A percentile compares a stretch with the other conserved stretches of the same genome.
These are phyloP conservation scores for Tridacna crocea DNA, from an alignment of 2,888 invertebrate genomes.

Conservation along the genomic window DNA sequence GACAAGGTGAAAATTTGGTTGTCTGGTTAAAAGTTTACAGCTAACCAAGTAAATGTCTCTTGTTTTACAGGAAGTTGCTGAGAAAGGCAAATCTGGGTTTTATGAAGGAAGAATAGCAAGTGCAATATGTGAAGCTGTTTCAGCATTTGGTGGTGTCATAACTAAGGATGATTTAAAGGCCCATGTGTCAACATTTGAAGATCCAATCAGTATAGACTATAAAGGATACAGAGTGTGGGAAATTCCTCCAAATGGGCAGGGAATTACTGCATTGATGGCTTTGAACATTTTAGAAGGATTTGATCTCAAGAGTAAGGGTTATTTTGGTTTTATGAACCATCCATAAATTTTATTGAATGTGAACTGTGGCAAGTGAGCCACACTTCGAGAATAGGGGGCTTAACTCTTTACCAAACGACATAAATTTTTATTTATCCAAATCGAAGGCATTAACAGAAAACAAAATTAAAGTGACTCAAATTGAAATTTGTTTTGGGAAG, in stretches of 20 bases:
- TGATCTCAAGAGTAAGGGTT: slow-evolving; percentile 76
- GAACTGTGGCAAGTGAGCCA: background rate
- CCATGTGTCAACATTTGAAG: slow-evolving; percentile 74
- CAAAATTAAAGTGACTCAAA: too few species aligned
- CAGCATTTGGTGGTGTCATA: slow-evolving; percentile 79
- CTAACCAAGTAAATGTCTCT: too few species aligned
- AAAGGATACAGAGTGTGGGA: slow-evolving; percentile 82
- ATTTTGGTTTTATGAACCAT: background rate
- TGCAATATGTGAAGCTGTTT: slow-evolving; percentile 77
- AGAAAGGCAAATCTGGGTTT: slow-evolving; percentile 78
- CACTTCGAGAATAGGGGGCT: background rate
- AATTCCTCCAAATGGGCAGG: slow-evolving; percentile 84
- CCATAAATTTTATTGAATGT: background rate
- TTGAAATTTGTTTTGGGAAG: too few species aligned
- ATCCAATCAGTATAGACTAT: slow-evolving; percentile 79
- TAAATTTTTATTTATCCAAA: too few species aligned
- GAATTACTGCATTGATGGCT: slow-evolving; percentile 83
- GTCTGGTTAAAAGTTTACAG: too few species aligned
- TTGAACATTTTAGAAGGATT: slow-evolving; percentile 83
- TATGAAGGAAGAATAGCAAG: slow-evolving; percentile 80
- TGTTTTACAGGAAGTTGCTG: slow-evolving; percentile 70
- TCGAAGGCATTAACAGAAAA: too few species aligned
- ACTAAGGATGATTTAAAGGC: slow-evolving; percentile 77
- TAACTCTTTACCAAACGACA: too few species aligned
- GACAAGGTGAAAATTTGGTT: too few species aligned